Base-by-base conservation (phyloP, 2,888 invertebrate species). In the Troilus luridus region DNA sequence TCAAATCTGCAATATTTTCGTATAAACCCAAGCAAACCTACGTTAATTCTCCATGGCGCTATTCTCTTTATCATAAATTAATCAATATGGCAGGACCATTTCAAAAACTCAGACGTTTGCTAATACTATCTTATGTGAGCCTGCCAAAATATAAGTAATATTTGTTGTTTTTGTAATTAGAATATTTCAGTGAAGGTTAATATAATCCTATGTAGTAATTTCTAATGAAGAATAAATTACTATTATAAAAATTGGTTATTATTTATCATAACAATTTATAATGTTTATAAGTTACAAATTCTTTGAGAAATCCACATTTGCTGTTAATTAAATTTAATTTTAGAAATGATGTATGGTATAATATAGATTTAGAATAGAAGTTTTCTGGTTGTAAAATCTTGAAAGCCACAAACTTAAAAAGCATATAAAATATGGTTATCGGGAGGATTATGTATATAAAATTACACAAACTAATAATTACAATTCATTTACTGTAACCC, bases 21-120 rank as follows among this genome's bases (percentile, higher is more conserved):
- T n/a, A 72, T n/a, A 60, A 56, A 19, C 89, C 88, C 11, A 62
- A 77, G n/a, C 56, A 54, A 41, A 67, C 54, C 27, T 91, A 91
- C 59, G 54, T 89, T 27, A 91, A 91, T 54, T 81, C 85, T n/a
- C 88, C 91, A 41, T 62, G 88, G 72, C 60, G 91, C 17, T 91
- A 91, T 27, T 59, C 88, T 7, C 17, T 88, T 3, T 91, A 91
- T 24, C 77, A 91, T 81, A 62, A 54, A 2, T 58, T 91, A 19
- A 64, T 91, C 41, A 27, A 27, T 41, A 27, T 90, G 12, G 90
- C 62, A 6, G 72, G 59, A 27, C 90, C 90, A 72, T 90, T 90
- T 59, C 24, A 72, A 72, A 72, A 67, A 8, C n/a, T 90, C 24
- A 58, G 90, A 24, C 62, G 90, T 14, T 21, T 56, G 2, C 58